Percentiles rank a stretch among this genome's conserved stretches.
Conservation (phyloP, 1,140 invertebrate species). For the Ctenoplectra terminalis region DNA sequence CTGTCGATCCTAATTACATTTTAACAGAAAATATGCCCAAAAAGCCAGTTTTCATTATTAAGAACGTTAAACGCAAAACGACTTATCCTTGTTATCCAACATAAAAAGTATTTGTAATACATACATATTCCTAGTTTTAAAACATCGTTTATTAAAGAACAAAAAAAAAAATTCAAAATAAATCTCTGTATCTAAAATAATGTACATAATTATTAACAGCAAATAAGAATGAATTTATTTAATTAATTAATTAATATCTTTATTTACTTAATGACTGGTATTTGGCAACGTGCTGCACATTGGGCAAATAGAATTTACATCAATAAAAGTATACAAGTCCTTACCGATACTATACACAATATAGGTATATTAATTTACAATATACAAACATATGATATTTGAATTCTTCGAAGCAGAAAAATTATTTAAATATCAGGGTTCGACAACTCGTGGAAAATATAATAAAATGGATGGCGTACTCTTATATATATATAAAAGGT, state of each 20-base stretch:
- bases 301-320: slow-evolving; percentile 53
- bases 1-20: slow-evolving; percentile 58
- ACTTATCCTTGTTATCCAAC: slow-evolving; percentile 33
- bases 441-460: not conserved
- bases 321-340: slow-evolving; percentile 49
- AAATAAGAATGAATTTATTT: slow-evolving; percentile 46
- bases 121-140: not conserved
- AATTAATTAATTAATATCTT: slow-evolving; percentile 38
- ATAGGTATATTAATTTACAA: slow-evolving; percentile 62
- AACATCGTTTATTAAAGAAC: slow-evolving; percentile 27
- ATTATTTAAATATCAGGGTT: slow-evolving; percentile 23
- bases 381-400: slow-evolving; percentile 54
- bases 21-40: slow-evolving; percentile 62
- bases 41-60: slow-evolving; percentile 74
- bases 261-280: slow-evolving; percentile 62
- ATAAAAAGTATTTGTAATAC: not conserved
- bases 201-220: slow-evolving; percentile 31
- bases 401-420: slow-evolving; percentile 14
- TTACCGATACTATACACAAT: slow-evolving; percentile 52
- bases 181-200: not conserved
- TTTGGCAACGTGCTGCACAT: slow-evolving; percentile 58
- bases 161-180: slow-evolving; percentile 2
- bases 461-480: not conserved
- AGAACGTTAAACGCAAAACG: slow-evolving; percentile 63
- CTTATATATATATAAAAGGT: slow-evolving; percentile 6